These are phyloP conservation scores for Adineta ricciae DNA, from an alignment of 2,888 invertebrate species.

Conservation along the genomic window DNA sequence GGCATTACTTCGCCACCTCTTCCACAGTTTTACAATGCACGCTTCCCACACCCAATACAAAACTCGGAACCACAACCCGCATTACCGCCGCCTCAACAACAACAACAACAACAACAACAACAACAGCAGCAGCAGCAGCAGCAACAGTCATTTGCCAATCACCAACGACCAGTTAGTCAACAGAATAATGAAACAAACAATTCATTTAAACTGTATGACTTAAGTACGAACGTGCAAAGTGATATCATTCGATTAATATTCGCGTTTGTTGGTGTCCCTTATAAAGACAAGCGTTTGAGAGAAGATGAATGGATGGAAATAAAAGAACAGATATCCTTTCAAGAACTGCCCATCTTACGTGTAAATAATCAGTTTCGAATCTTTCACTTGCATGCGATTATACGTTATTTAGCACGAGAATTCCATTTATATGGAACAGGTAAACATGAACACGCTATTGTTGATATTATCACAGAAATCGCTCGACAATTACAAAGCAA, in stretches of 20 bases:
- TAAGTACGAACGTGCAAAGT: background rate
- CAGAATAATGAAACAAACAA: background rate
- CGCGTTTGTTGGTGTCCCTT: background rate
- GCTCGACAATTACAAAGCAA: background rate
- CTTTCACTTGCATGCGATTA: background rate
- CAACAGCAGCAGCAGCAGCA: too few relatives aligned
- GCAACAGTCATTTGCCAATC: too few relatives aligned
- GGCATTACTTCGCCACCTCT: background rate
- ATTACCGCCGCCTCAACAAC: background rate
- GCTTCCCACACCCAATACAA: background rate
- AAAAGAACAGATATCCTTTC: background rate
- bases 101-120: background rate
- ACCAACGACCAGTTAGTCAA: background rate
- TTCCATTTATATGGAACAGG: background rate
- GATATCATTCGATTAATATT: background rate
- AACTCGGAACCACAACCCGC: background rate
- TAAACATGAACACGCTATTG: background rate
- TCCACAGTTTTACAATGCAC: background rate
- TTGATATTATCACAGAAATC: background rate
- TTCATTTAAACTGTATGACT: background rate
- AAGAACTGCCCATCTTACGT: background rate
- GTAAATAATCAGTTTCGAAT: background rate
- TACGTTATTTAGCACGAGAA: constrained; percentile 3
- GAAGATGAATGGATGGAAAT: background rate
- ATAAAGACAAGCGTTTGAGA: background rate